Evolutionary conservation across 1,140 invertebrate species (phyloP), one percentile per base, ranked within the genome.

Genomic region (Physella acuta): DNA sequence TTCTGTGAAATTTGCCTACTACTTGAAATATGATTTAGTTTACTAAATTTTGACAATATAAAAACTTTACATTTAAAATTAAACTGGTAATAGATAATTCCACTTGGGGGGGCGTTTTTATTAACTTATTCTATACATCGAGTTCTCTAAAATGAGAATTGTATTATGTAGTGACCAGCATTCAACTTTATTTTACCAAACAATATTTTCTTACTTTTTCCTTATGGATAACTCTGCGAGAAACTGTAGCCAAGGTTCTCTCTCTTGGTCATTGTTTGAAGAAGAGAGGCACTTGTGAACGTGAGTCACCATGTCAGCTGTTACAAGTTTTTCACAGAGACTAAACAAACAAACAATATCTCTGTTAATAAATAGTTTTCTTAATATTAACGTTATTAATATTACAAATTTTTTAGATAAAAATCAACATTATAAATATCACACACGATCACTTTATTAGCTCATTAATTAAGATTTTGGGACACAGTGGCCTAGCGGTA

Each of bases 231-330:
- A 11, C 14, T 31, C 58, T 14, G 58, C 58, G 8, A 60, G 24
- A 3, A 60, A 17, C 34, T 60, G 30, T n/a, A 60, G n/a, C 58
- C 58, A 60, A 2, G 58, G 58, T 24, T 4, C 58, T n/a, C n/a
- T 33, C 24, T 33, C 30, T 1, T 2, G 1, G 11, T 60, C 58
- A 11, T 2, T n/a, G 3, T 28, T 24, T 20, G 58, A 17, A 31
- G 24, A n/a, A 20, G 11, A 24, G 31, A 60, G 30, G 8, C 8
- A 37, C n/a, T 4, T 14, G n/a, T 24, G 24, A 2, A 60, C 24
- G 1, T 36, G 31, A 3, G 34, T 2, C 8, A 60, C 24, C 58
- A 60, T 33, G 11, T 36, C 31, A 17, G 58, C 2, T 11, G 58
- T 16, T 24, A 26, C 24, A 2, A 60, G 33, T 16, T 60, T 33